Conservation (phyloP, 30 jellyfish, hydroid and myxozoan genomes). For the Phacellophora camtschatica region DNA sequence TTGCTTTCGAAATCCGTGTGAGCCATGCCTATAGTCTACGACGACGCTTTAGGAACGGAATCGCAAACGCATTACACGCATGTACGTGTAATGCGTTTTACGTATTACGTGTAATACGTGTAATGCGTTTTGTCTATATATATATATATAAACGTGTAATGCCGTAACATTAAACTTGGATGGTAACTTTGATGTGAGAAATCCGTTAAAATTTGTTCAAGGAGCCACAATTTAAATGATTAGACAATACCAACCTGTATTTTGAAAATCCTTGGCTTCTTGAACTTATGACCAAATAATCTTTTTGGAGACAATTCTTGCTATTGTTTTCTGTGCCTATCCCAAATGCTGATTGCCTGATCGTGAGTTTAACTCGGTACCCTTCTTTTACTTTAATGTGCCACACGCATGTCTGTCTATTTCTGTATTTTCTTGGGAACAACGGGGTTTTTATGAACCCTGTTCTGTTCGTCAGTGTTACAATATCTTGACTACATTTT, state of each 20-base stretch:
- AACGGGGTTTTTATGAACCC: slow-evolving; percentile 60
- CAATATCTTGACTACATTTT: slow-evolving; percentile 38
- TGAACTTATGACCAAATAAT: slow-evolving; percentile 67
- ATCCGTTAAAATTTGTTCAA: no score
- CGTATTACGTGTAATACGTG: no score
- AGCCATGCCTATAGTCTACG: no score
- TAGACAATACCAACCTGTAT: slow-evolving; percentile 73
- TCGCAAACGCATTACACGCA: no score
- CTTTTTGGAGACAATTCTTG: slow-evolving; percentile 40
- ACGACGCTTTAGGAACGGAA: no score
- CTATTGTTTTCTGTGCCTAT: slow-evolving; percentile 21
- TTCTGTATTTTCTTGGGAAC: slow-evolving; percentile 60
- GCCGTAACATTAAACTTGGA: no score
- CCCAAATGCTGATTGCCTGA: slow-evolving; percentile 31
- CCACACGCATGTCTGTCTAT: slow-evolving; percentile 73
- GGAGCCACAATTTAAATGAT: no score
- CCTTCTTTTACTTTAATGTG: slow-evolving; percentile 68
- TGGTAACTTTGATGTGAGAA: no score
- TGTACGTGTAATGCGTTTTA: no score
- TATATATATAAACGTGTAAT: no score
- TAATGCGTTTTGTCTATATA: no score
- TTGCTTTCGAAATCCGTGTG: no score
- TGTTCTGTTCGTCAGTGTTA: slow-evolving; percentile 18
- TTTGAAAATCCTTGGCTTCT: slow-evolving; percentile 47
- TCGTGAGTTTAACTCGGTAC: slow-evolving; percentile 38